A percentile compares a stretch with the other conserved stretches of the same genome.
Conservation (phyloP, 1,140 invertebrate species). For the Chelonus insularis region DNA sequence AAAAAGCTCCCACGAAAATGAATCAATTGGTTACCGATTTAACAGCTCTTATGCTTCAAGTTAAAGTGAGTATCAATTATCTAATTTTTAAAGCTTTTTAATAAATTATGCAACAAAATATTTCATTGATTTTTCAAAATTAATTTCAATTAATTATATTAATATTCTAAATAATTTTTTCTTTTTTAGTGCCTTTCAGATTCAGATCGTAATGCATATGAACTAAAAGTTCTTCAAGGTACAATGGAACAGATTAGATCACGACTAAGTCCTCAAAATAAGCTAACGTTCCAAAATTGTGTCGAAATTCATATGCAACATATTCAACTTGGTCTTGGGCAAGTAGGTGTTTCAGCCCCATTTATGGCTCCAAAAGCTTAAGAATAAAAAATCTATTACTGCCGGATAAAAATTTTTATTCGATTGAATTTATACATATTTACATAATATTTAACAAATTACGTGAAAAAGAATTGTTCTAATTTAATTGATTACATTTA, state of each 20-base stretch:
- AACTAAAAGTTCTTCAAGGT: constrained; percentile 89
- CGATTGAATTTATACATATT: no score
- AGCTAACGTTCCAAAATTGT: constrained; percentile 83
- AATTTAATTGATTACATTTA: no score
- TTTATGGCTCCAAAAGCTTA: constrained; percentile 58
- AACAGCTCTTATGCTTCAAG: constrained; percentile 88
- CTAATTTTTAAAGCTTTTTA: not conserved
- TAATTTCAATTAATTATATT: not conserved
- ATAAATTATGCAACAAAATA: constrained; percentile 1
- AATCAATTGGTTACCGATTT: constrained; percentile 84
- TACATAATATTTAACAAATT: no score
- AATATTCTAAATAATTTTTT: no score
- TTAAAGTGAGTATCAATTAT: constrained; percentile 69
- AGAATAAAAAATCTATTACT: constrained; percentile 8
- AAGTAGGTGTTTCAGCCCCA: constrained; percentile 55
- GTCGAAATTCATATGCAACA: constrained; percentile 92
- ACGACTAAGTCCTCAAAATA: constrained; percentile 76
- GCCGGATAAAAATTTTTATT: not conserved
- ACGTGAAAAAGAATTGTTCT: no score
- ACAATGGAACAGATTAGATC: constrained; percentile 87
- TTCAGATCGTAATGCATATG: constrained; percentile 87
- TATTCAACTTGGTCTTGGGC: constrained; percentile 82
- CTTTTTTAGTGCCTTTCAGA: constrained; percentile 77
- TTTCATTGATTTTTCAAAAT: not conserved
- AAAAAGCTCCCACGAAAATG: constrained; percentile 65